Percentiles rank a stretch among this genome's conserved stretches.
phyloP scores from a whole-genome alignment of 2,797 vertebrate genomes.

The Podarcis lilfordi region DNA sequence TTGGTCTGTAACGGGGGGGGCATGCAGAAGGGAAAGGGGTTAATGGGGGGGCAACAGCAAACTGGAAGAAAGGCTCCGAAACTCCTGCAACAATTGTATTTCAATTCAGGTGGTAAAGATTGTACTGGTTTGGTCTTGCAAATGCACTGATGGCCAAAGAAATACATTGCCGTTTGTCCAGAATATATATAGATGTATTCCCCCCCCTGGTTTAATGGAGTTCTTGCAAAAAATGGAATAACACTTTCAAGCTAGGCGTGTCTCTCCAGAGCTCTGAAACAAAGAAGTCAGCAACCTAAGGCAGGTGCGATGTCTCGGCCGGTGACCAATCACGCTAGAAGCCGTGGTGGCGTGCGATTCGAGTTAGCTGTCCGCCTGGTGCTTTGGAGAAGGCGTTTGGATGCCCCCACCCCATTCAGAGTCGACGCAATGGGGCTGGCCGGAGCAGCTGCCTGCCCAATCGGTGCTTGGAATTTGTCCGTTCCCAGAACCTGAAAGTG shows the following conservation, averaged over 20 bases:
- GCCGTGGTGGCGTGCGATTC: slow-evolving; percentile 95
- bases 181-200: slow-evolving; percentile 69
- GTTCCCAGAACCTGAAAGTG: slow-evolving; percentile 54
- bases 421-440: slow-evolving; percentile 59
- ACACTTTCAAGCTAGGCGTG: slow-evolving; percentile 95
- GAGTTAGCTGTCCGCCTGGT: slow-evolving; percentile 94
- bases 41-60: slow-evolving; percentile 81
- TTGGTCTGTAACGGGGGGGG: slow-evolving; percentile 82
- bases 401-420: background rate
- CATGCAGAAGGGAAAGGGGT: slow-evolving; percentile 85
- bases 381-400: slow-evolving; percentile 60
- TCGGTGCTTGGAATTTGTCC: slow-evolving; percentile 48
- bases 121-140: slow-evolving; percentile 98
- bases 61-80: slow-evolving; percentile 97
- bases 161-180: slow-evolving; percentile 86
- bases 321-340: slow-evolving; percentile 91
- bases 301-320: slow-evolving; percentile 92
- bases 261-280: slow-evolving; percentile 98
- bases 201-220: slow-evolving; percentile 68
- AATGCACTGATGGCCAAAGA: slow-evolving; percentile 98
- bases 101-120: slow-evolving; percentile 84
- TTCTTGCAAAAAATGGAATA: slow-evolving; percentile 82
- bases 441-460: slow-evolving; percentile 54
- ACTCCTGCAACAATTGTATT: slow-evolving; percentile 79
- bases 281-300: slow-evolving; percentile 98